These are phyloP conservation scores for Machimus atricapillus DNA, from an alignment of 2,888 invertebrate species.

Conservation along the genomic window DNA sequence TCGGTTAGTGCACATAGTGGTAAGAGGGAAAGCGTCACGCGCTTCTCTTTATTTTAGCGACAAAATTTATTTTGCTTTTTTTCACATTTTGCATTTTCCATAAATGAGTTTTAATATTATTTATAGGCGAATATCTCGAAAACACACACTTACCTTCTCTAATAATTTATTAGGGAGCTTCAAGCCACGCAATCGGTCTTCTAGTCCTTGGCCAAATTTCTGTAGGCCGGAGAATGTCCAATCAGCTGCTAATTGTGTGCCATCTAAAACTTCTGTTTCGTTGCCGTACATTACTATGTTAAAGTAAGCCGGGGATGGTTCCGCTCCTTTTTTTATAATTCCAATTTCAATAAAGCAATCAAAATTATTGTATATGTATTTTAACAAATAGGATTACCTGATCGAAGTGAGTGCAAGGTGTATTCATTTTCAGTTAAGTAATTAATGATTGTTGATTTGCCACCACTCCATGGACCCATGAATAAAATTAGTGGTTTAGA, in stretches of 20 bases:
- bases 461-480: conserved; percentile 97
- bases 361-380: background rate
- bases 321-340: conserved; percentile 73
- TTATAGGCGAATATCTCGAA: background rate
- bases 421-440: conserved; percentile 89
- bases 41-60: conserved; percentile 18
- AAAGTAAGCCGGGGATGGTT: conserved; percentile 92
- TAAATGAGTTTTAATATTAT: background rate
- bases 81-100: background rate
- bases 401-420: conserved; percentile 80
- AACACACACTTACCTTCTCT: conserved; percentile 73
- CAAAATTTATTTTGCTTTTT: background rate
- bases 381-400: conserved; percentile 68
- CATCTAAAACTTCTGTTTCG: conserved; percentile 84
- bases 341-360: background rate
- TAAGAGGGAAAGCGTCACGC: conserved; percentile 7
- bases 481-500: conserved; percentile 91
- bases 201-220: conserved; percentile 92
- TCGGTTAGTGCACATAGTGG: background rate
- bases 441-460: conserved; percentile 93
- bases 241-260: conserved; percentile 93
- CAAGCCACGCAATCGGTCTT: conserved; percentile 84
- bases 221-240: conserved; percentile 93
- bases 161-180: conserved; percentile 82
- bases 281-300: conserved; percentile 91